Conservation (phyloP, 2,888 invertebrate genomes). For the Microchrysa polita region DNA sequence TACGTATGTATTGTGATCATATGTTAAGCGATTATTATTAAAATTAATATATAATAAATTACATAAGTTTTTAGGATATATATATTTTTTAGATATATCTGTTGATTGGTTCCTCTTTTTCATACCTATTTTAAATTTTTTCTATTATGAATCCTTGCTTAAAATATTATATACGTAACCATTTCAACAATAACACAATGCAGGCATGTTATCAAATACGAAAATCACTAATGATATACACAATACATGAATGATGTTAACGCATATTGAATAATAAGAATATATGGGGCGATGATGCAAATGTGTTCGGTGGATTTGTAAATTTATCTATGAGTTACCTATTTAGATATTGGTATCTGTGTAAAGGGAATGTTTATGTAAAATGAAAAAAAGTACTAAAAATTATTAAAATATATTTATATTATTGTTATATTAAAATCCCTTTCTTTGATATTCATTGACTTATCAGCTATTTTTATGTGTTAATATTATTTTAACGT, state of each 20-base stretch:
- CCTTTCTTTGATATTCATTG: no score
- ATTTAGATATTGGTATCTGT: no score
- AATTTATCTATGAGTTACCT: neutral
- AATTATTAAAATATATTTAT: slow-evolving; percentile 1
- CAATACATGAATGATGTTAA: slow-evolving; percentile 43
- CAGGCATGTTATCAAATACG: slow-evolving; percentile 54
- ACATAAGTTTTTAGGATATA: no score
- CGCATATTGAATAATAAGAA: slow-evolving; percentile 10
- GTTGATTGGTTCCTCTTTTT: neutral
- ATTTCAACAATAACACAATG: slow-evolving; percentile 28
- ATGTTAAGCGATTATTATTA: no score
- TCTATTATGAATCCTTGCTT: slow-evolving; percentile 47
- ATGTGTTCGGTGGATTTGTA: neutral
- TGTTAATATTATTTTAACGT: neutral
- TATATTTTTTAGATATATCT: no score
- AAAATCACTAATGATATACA: slow-evolving; percentile 52
- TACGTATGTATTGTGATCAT: no score
- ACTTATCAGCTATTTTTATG: no score
- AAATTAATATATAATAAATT: neutral
- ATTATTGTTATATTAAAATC: neutral
- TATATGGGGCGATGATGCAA: slow-evolving; percentile 12
- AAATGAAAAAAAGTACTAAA: slow-evolving; percentile 1
- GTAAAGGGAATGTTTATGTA: neutral
- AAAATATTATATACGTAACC: slow-evolving; percentile 40
- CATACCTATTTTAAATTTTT: neutral